A percentile compares a stretch with the other conserved stretches of the same genome.
These are phyloP conservation scores for Syrmaticus mikado DNA, from an alignment of 2,113 vertebrate species.

Conservation along the genomic window DNA sequence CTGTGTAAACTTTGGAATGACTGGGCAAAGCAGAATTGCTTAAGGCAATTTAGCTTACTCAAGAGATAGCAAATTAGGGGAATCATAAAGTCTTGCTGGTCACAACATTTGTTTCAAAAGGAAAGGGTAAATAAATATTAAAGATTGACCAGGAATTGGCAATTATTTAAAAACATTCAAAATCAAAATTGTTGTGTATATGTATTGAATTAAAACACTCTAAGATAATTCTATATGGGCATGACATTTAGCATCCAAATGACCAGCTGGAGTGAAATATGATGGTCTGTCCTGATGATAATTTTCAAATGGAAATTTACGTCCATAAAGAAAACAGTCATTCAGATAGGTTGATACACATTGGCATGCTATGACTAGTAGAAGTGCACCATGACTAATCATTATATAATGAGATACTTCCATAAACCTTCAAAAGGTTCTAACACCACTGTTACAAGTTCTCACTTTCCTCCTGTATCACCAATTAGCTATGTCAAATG, in stretches of 20 bases:
- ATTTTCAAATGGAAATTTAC: constrained; percentile 6
- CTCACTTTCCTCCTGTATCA: not conserved
- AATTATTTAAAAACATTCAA: not conserved
- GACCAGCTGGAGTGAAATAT: not conserved
- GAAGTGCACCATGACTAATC: constrained; percentile 3
- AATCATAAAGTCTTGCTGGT: not conserved
- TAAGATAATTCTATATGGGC: not conserved
- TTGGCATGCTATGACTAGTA: not conserved
- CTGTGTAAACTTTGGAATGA: not conserved
- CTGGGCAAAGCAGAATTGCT: not conserved
- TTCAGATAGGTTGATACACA: not conserved
- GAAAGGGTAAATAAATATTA: not conserved
- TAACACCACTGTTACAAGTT: not conserved
- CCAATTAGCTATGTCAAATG: not conserved
- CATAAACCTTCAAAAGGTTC: not conserved
- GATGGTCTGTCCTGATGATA: not conserved
- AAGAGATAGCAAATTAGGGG: not conserved
- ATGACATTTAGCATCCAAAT: not conserved
- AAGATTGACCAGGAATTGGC: not conserved
- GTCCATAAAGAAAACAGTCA: not conserved
- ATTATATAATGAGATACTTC: not conserved
- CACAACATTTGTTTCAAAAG: not conserved
- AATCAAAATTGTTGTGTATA: not conserved
- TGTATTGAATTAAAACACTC: not conserved
- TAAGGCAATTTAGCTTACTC: not conserved